Evolutionary conservation across 1,140 invertebrate genomes (phyloP), one percentile per base, ranked within the genome.

Genomic region (Monomorium pharaonis): DNA sequence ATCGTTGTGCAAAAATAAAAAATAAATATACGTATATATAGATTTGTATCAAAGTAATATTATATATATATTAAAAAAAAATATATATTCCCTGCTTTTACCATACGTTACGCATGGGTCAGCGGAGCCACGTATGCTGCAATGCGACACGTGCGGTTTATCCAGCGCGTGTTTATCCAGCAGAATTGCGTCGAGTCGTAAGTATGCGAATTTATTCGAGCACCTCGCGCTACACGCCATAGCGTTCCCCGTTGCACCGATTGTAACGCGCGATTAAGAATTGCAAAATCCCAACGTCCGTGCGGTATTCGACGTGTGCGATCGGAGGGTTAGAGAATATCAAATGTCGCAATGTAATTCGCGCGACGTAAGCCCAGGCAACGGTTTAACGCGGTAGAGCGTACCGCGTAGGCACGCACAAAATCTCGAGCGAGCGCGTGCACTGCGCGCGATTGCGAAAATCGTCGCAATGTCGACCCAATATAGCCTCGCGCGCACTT

Each of bases 361-460:
- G 60, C 21, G 78, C 18, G 14, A 42, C 42, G 30, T 21, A 37
- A 33, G 14, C 14, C 44, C 37, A n/a, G 49, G 33, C 63, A 44
- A n/a, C 74, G 74, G 16, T 54, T 37, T 0, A 62, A 1, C 44
- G 14, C n/a, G n/a, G n/a, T 9, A 14, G 33, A 18, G 33, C 14
- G 47, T 10, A 18, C 27, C 44, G 27, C 49, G 63, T 54, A 81
- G 37, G 65, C 49, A 44, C 49, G 78, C 49, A 58, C 78, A 37
- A 72, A 72, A 81, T 88, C 83, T 81, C 87, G 63, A 70, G 49
- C 54, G 86, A 62, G 51, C 85, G 65, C 80, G 49, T 69, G 60
- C 44, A 56, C 42, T 33, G 42, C 44, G 42, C 44, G 51, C 67
- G 37, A 62, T 89, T 88, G 88, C 87, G 83, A 89, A 89, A 89